Evolutionary conservation across 2,888 invertebrate species (phyloP), one percentile per base, ranked within the genome.

Genomic region (Tanypteryx hageni): DNA sequence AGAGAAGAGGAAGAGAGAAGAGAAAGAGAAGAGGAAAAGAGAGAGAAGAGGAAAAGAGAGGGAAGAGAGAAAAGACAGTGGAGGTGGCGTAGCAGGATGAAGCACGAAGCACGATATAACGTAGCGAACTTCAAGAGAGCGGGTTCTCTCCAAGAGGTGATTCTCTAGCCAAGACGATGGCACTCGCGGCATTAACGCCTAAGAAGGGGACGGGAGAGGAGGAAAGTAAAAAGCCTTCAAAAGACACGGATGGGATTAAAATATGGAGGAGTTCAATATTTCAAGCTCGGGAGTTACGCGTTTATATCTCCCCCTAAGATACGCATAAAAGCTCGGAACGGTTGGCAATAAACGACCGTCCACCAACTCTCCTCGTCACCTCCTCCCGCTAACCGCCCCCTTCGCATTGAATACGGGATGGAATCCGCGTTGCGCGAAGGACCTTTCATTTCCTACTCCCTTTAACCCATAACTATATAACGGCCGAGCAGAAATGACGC

Each of bases 281-380:
- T 68, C 68, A 68, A 68, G 68, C 68, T 18, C n/a, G 68, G n/a
- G 68, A 68, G 68, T 64, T 64, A 76, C 76, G 76, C n/a, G n/a
- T 76, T 76, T 76, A 76, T 76, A 14, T 9, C 68, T 22, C 8
- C 44, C 27, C 18, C 68, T 68, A 68, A 68, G 68, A 10, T 64
- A 64, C n/a, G 68, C 22, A 22, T 68, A 68, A 68, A 68, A 68
- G 68, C 68, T 11, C 22, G 68, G 11, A 64, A 64, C 64, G 64
- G 64, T 11, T n/a, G 76, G 76, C 76, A 27, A 76, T 76, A 27
- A 76, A 76, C 76, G 76, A 27, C 11, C 27, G 76, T 76, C 27
- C 76, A 22, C 76, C n/a, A 68, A 22, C 68, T 18, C 64, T 18
- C 64, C 16, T 9, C 44, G 14, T 13, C 22, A 22, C 76, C 76